Evolutionary conservation across 2,113 vertebrate genomes (phyloP).

Genomic region (Tauraco erythrolophus): DNA sequence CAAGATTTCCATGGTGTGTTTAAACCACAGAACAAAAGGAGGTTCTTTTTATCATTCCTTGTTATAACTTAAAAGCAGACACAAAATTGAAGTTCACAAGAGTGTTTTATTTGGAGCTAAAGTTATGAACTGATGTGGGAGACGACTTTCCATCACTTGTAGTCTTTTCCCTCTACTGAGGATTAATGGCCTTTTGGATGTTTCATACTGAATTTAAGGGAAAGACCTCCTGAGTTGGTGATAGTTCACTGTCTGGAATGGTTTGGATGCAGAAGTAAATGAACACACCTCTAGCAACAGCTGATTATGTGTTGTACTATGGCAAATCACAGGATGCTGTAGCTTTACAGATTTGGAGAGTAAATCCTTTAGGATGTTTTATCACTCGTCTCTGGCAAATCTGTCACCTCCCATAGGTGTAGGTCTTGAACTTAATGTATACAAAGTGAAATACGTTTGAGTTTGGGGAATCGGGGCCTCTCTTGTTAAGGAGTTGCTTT

Average conservation of each 20-base stretch:
- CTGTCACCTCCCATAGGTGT: background rate
- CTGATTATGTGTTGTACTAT: rapidly evolving
- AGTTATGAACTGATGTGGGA: background rate
- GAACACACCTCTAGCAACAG: background rate
- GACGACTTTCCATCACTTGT: background rate
- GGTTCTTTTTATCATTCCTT: background rate
- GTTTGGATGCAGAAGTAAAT: background rate
- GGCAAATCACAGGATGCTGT: background rate
- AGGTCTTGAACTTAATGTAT: background rate
- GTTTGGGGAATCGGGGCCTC: background rate
- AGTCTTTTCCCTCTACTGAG: background rate
- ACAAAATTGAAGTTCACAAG: background rate
- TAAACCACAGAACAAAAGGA: background rate
- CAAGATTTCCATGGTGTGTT: background rate
- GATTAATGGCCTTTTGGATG: background rate
- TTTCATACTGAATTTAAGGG: background rate
- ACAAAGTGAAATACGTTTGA: background rate
- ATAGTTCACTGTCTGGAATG: background rate
- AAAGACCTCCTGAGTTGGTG: background rate
- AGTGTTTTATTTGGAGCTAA: background rate
- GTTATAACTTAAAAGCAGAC: background rate
- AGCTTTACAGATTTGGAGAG: background rate
- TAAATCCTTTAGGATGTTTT: background rate
- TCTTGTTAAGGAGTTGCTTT: background rate
- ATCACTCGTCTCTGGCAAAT: background rate